These are phyloP conservation scores for Drosophila dives DNA, from an alignment of 2,888 invertebrate genomes.

Conservation along the genomic window DNA sequence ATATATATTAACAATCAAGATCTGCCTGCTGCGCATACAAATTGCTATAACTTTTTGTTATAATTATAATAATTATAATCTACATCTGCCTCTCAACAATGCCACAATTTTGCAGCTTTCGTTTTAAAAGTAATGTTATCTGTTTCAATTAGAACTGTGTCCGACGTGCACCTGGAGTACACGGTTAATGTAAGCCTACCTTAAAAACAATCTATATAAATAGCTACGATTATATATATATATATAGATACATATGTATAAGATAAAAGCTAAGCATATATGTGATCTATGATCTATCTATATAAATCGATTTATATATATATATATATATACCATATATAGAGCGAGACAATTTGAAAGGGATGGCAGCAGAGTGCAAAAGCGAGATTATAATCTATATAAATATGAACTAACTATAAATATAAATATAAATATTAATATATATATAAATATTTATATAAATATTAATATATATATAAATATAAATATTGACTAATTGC, in stretches of 20 bases:
- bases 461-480: not conserved
- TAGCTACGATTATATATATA: not conserved
- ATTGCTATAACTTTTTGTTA: not conserved
- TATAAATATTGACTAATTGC: not conserved
- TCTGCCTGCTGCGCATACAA: not conserved
- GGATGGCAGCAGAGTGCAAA: slow-evolving; percentile 28
- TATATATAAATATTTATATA: not conserved
- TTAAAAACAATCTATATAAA: not conserved
- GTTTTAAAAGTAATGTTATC: slow-evolving; percentile 9
- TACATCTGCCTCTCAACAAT: not conserved
- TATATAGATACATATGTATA: not conserved
- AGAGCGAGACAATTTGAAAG: slow-evolving; percentile 19
- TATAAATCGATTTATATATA: not conserved
- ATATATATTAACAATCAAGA: slow-evolving; percentile 5
- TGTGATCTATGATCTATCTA: not conserved
- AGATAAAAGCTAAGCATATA: not conserved
- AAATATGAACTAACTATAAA: not conserved
- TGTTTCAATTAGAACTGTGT: slow-evolving; percentile 13
- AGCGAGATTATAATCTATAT: not conserved
- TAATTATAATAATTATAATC: not conserved
- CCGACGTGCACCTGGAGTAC: not conserved
- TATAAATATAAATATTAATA: not conserved
- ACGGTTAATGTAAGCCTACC: slow-evolving; percentile 14
- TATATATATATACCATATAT: too few relatives aligned
- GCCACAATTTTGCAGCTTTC: not conserved